These are phyloP conservation scores for Prorops nasuta DNA, from an alignment of 1,140 invertebrate species.

Conservation along the genomic window DNA sequence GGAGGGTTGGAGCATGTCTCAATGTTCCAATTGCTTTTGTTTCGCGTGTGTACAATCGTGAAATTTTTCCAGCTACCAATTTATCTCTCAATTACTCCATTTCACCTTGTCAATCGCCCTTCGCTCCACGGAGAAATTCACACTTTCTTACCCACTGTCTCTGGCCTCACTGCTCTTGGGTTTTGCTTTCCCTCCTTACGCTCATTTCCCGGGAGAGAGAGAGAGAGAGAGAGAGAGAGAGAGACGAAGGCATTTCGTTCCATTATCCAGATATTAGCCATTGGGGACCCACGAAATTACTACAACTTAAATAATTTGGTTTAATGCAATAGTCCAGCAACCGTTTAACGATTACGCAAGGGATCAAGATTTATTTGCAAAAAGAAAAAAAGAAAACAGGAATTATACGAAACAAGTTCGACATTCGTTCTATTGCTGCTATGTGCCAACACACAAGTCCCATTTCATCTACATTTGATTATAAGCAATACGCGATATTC, in stretches of 20 bases:
- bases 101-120: slow-evolving; percentile 49
- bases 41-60: no score
- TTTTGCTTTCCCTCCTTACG: slow-evolving; percentile 16
- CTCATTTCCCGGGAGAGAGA: slow-evolving; percentile 26
- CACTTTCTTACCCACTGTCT: slow-evolving; percentile 23
- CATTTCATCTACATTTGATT: no score
- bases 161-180: slow-evolving; percentile 17
- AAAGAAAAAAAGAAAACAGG: slow-evolving; percentile 26
- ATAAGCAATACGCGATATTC: slow-evolving; percentile 19
- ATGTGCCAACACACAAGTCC: no score
- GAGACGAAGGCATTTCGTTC: slow-evolving; percentile 39
- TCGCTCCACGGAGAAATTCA: slow-evolving; percentile 27
- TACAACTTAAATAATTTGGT: slow-evolving; percentile 57
- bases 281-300: slow-evolving; percentile 53
- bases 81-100: slow-evolving; percentile 48
- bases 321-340: slow-evolving; percentile 51
- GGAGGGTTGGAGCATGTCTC: no score
- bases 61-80: slow-evolving; percentile 35
- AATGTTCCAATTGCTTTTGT: no score
- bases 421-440: no score
- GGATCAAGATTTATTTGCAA: slow-evolving; percentile 43
- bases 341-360: slow-evolving; percentile 36
- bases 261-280: slow-evolving; percentile 57
- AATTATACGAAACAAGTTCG: no score
- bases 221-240: slow-evolving; percentile 1